These are phyloP conservation scores for Phortica variegata DNA, from an alignment of 1,140 invertebrate species.

Conservation along the genomic window DNA sequence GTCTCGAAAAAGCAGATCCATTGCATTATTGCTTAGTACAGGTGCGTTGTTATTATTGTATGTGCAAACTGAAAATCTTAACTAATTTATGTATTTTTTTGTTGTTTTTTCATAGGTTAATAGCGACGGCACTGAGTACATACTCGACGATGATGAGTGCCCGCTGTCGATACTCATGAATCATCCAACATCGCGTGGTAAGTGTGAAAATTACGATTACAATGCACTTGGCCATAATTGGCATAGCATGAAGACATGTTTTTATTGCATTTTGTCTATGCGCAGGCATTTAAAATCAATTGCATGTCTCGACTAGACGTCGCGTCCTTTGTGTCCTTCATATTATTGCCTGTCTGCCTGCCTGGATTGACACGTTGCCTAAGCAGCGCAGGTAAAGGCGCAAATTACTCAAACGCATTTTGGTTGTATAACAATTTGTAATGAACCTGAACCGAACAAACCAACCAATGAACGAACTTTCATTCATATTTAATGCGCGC, in stretches of 20 bases:
- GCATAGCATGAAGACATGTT: too few species aligned
- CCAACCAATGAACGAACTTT: too few species aligned
- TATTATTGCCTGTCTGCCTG: too few species aligned
- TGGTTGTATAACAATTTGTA: too few species aligned
- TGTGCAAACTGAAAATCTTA: background rate
- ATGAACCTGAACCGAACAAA: too few species aligned
- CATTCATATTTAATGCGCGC: constrained; percentile 2
- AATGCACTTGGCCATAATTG: background rate
- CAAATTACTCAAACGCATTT: too few species aligned
- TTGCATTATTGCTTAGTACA: constrained; percentile 92
- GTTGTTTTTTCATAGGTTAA: constrained; percentile 64
- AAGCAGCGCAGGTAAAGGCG: too few species aligned
- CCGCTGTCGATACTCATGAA: constrained; percentile 93
- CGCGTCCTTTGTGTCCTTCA: too few species aligned
- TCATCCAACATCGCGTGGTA: constrained; percentile 79
- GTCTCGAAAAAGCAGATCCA: constrained; percentile 84
- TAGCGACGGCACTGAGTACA: constrained; percentile 78
- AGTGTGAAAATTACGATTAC: constrained; percentile 53
- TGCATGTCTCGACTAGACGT: too few species aligned
- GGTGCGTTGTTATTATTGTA: constrained; percentile 61
- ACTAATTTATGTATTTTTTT: constrained; percentile 1
- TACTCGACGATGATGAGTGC: constrained; percentile 96
- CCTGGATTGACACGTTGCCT: too few species aligned
- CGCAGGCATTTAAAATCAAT: constrained; percentile 40
- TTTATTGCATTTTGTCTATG: constrained; percentile 17